These are phyloP conservation scores for Ophraella communa DNA, from an alignment of 2,888 invertebrate species.

Conservation along the genomic window DNA sequence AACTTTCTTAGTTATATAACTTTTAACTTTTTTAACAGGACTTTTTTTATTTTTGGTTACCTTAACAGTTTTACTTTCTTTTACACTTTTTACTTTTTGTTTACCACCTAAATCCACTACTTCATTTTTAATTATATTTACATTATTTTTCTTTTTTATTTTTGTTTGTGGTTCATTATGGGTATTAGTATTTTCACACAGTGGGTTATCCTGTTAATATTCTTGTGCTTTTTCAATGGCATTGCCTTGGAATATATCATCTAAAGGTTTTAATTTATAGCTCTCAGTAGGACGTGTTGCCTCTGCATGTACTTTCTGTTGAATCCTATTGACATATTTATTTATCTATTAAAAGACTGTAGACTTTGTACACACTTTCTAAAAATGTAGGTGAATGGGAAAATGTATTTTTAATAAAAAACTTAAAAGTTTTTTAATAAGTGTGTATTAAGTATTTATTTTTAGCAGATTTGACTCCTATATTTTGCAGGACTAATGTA, in stretches of 20 bases:
- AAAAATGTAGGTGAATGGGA: too few species aligned
- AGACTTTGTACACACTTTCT: too few species aligned
- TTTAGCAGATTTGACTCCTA: conserved; percentile 66
- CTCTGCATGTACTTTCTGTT: conserved; percentile 79
- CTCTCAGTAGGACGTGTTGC: conserved; percentile 75
- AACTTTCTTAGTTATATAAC: neutral
- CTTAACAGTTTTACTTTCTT: neutral
- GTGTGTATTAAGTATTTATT: too few species aligned
- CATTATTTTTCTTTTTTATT: conserved; percentile 9
- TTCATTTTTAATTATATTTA: neutral
- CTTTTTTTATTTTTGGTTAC: neutral
- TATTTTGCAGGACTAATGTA: conserved; percentile 91
- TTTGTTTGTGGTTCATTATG: neutral
- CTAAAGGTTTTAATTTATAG: conserved; percentile 75
- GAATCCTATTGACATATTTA: conserved; percentile 75
- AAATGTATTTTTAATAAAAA: too few species aligned
- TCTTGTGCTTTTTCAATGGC: conserved; percentile 65
- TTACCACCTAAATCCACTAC: neutral
- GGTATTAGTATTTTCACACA: neutral
- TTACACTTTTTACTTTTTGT: neutral
- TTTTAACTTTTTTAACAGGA: neutral
- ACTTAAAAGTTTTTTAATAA: too few species aligned
- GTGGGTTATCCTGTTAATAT: conserved; percentile 10
- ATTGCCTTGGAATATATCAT: conserved; percentile 75
- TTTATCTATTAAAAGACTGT: too few species aligned